A percentile compares a stretch with the other conserved stretches of the same genome.
Evolutionary conservation across 2,113 vertebrate species (phyloP).

Genomic region (Pterophyllum scalare): DNA sequence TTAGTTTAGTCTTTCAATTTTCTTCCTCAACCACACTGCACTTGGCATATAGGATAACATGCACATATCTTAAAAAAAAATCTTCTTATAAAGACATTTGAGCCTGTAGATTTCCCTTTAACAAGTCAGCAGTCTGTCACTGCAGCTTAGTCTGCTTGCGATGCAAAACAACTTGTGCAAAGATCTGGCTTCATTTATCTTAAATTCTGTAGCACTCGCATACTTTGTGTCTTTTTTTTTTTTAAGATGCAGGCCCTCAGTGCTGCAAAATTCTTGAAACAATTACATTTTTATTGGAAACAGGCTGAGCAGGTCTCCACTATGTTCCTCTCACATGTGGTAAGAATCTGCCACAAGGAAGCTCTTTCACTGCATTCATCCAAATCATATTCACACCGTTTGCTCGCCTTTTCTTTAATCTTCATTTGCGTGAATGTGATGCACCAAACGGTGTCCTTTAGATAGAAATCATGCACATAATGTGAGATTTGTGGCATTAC

Average conservation of each 20-base stretch:
- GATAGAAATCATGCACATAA: background rate
- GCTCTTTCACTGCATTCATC: background rate
- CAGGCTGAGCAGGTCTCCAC: background rate
- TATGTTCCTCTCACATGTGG: background rate
- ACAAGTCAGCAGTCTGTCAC: background rate
- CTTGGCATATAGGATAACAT: background rate
- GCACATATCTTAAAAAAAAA: background rate
- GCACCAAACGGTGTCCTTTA: background rate
- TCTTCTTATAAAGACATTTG: background rate
- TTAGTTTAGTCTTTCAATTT: background rate
- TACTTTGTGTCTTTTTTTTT: background rate
- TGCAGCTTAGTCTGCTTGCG: background rate
- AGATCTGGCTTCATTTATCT: background rate
- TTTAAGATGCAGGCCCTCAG: background rate
- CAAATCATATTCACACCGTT: background rate
- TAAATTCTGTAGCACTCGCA: background rate
- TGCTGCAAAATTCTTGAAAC: background rate
- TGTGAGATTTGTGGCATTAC: no score
- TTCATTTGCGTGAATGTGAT: background rate
- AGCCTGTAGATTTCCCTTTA: background rate
- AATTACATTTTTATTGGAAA: constrained; percentile 4
- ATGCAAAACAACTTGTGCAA: background rate
- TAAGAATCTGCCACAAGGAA: background rate
- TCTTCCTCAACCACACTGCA: background rate
- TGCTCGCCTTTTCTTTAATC: background rate